These are phyloP conservation scores for Hirtodrosophila confusa DNA, from an alignment of 2,888 invertebrate species.

Conservation along the genomic window DNA sequence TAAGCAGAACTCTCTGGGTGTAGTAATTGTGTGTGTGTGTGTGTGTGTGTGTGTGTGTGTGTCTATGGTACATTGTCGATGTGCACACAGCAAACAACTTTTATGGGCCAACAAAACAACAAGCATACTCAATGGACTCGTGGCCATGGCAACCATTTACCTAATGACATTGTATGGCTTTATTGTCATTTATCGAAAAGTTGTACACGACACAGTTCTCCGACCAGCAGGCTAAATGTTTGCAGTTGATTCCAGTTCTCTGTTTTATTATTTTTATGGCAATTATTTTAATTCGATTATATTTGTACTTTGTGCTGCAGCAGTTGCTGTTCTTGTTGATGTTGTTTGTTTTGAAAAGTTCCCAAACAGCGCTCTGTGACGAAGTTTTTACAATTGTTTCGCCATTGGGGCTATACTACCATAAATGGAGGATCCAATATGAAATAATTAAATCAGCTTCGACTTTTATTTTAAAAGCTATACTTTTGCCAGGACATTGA, in stretches of 20 bases:
- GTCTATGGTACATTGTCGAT: constrained; percentile 30
- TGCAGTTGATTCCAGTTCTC: constrained; percentile 57
- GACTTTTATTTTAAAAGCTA: constrained; percentile 21
- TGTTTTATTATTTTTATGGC: constrained; percentile 52
- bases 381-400: constrained; percentile 16
- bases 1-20: constrained; percentile 40
- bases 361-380: constrained; percentile 38
- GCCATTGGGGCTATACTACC: constrained; percentile 2
- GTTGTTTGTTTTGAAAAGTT: constrained; percentile 43
- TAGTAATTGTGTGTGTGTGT: too few species aligned
- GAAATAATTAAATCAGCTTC: constrained; percentile 53
- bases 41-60: constrained; percentile 2
- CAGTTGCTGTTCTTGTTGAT: constrained; percentile 10
- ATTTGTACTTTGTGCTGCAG: constrained; percentile 34
- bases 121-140: constrained; percentile 11
- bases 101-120: constrained; percentile 45
- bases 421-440: constrained; percentile 2
- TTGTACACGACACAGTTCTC: constrained; percentile 47
- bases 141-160: constrained; percentile 61
- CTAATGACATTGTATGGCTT: constrained; percentile 76
- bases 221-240: constrained; percentile 50
- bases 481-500: constrained; percentile 15
- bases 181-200: constrained; percentile 79
- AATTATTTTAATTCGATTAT: constrained; percentile 75
- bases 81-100: constrained; percentile 53